Base-by-base conservation (phyloP, 1,140 invertebrate species). In the Reticulitermes speratus region DNA sequence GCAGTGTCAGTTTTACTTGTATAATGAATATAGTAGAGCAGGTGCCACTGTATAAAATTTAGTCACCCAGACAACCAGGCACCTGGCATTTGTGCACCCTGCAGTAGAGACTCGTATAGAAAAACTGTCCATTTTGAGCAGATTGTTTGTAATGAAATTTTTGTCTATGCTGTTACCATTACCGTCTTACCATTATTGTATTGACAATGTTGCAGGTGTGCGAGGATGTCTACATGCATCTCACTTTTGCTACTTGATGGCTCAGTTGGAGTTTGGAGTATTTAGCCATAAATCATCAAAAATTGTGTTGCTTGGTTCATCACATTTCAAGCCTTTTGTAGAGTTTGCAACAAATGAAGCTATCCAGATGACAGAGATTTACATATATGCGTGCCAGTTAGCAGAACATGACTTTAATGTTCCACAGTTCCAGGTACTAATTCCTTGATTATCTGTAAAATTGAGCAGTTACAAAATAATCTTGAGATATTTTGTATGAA, bases 201-300 rank as follows among this genome's bases (percentile, higher is more conserved):
- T 55, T 55, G 52, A 55, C 0, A 1, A 55, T 55, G 52, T 55
- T 87, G 82, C 87, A 93, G 93, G 90, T 86, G 90, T 93, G 30
- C 93, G 95, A 38, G 97, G 96, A 16, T 94, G 95, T 90, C 93
- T 97, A 44, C 95, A 96, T 91, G 97, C 96, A 7, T 96, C 97
- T 21, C 98, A 99, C 89, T 98, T 99, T 90, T 98, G 97, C 90
- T 98, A 98, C 91, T 91, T 99, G 86, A 95, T 98, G 90, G 96
- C 96, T 2, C 95, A 97, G 89, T 93, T 96, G 84, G 94, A 94
- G 85, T 96, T 97, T 90, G 94, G 94, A 2, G 89, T 91, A 2
- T 95, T 94, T 88, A 92, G 90, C 81, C 90, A 93, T 75, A 92
- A 92, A 89, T 93, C 93, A 83, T 93, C 92, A 12, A 96, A 96